Conservation (phyloP, 2,888 invertebrate genomes). For the Leptopilina syphax region DNA sequence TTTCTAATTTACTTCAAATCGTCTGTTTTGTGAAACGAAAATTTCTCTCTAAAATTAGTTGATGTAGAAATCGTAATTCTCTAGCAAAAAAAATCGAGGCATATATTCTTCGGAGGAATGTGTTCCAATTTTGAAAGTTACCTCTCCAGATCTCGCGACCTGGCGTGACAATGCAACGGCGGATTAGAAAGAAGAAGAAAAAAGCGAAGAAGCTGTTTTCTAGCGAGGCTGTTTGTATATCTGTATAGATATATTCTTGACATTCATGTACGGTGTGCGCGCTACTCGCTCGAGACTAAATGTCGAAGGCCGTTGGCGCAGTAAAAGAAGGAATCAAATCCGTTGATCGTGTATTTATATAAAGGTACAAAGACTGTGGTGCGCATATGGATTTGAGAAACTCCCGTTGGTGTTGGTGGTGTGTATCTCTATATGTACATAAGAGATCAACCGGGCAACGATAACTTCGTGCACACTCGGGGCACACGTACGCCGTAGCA, state of each 20-base stretch:
- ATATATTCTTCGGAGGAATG: too few species aligned
- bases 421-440: slow-evolving; percentile 45
- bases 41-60: too few species aligned
- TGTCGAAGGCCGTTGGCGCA: slow-evolving; percentile 57
- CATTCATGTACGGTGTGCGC: slow-evolving; percentile 9
- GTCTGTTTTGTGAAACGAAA: too few species aligned
- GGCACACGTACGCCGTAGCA: slow-evolving; percentile 73
- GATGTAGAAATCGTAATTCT: too few species aligned
- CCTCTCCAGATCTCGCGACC: too few species aligned
- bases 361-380: neutral
- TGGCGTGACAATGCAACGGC: too few species aligned
- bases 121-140: too few species aligned
- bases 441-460: slow-evolving; percentile 55
- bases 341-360: slow-evolving; percentile 22
- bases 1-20: too few species aligned
- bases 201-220: neutral
- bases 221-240: neutral
- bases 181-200: too few species aligned
- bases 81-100: too few species aligned
- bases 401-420: slow-evolving; percentile 44
- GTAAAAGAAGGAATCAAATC: slow-evolving; percentile 50
- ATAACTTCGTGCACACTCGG: slow-evolving; percentile 74
- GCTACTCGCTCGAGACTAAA: slow-evolving; percentile 53
- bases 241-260: slow-evolving; percentile 6
- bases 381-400: slow-evolving; percentile 41